Percentiles rank a stretch among this genome's conserved stretches.
Evolutionary conservation across 2,888 invertebrate species (phyloP).

Genomic region (Catocala fraxini): DNA sequence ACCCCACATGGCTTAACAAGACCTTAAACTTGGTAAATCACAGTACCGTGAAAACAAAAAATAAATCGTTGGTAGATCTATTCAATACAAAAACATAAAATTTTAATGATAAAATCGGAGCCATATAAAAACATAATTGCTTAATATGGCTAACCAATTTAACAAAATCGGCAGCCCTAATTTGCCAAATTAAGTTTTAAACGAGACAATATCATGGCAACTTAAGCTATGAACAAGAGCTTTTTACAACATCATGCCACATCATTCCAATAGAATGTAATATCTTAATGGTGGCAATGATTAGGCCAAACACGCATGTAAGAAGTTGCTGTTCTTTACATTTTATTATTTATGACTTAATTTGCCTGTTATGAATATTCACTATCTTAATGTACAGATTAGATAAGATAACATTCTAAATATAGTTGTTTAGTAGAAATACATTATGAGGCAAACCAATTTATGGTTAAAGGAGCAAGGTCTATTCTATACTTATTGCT

Average conservation of each 20-base stretch:
- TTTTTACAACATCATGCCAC: slow-evolving; percentile 63
- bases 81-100: too few relatives aligned
- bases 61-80: too few relatives aligned
- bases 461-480: slow-evolving; percentile 35
- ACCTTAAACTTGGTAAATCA: too few relatives aligned
- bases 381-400: slow-evolving; percentile 29
- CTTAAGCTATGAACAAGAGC: slow-evolving; percentile 62
- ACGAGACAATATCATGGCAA: slow-evolving; percentile 74
- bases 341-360: slow-evolving; percentile 52
- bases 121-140: background rate
- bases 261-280: slow-evolving; percentile 59
- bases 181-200: slow-evolving; percentile 83
- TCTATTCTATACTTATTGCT: background rate
- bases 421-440: slow-evolving; percentile 33
- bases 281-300: slow-evolving; percentile 52
- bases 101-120: background rate
- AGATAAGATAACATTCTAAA: slow-evolving; percentile 22
- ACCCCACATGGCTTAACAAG: too few relatives aligned
- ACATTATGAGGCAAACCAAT: slow-evolving; percentile 36
- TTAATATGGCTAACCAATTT: slow-evolving; percentile 30
- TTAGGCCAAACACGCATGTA: slow-evolving; percentile 51
- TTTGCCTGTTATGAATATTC: slow-evolving; percentile 47
- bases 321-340: slow-evolving; percentile 35
- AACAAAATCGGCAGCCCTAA: slow-evolving; percentile 47
- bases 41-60: too few relatives aligned